A percentile compares a stretch with the other conserved stretches of the same genome.
These are phyloP conservation scores for Galaxias olidus DNA, from an alignment of 2,797 vertebrate species.

Conservation along the genomic window DNA sequence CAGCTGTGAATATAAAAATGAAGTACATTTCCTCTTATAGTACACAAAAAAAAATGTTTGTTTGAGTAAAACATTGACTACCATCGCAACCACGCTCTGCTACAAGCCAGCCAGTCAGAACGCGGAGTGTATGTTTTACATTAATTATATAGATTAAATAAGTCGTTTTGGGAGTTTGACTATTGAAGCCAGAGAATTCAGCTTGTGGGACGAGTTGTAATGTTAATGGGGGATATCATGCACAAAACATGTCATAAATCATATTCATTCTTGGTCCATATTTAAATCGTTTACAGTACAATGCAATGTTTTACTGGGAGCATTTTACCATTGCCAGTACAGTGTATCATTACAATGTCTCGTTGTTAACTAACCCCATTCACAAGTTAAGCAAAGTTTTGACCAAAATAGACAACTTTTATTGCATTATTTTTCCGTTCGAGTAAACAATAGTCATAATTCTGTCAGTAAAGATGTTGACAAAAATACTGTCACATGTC, in stretches of 20 bases:
- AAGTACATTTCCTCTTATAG: constrained; percentile 54
- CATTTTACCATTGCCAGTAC: constrained; percentile 25
- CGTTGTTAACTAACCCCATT: too few species aligned
- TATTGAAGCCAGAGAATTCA: constrained; percentile 28
- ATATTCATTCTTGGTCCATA: constrained; percentile 41
- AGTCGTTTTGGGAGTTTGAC: constrained; percentile 36
- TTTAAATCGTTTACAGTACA: constrained; percentile 34
- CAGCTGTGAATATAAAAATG: constrained; percentile 73
- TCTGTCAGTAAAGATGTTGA: constrained; percentile 74
- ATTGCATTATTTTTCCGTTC: constrained; percentile 44
- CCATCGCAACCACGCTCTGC: not conserved
- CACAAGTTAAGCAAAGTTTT: too few species aligned
- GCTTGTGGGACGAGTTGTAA: constrained; percentile 47
- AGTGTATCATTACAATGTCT: too few species aligned
- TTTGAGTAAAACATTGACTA: constrained; percentile 49
- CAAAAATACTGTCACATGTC: constrained; percentile 68
- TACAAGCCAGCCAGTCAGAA: constrained; percentile 22
- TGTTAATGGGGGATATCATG: constrained; percentile 36
- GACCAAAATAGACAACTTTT: too few species aligned
- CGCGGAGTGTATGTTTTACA: constrained; percentile 10
- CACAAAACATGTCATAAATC: constrained; percentile 55
- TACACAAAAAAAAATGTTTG: constrained; percentile 16
- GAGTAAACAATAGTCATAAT: constrained; percentile 55
- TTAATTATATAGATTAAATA: constrained; percentile 8
- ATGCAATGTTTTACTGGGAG: constrained; percentile 8